A percentile compares a stretch with the other conserved stretches of the same genome.
Conservation (phyloP, 2,888 invertebrate genomes). For the Taphrorychus bicolor region DNA sequence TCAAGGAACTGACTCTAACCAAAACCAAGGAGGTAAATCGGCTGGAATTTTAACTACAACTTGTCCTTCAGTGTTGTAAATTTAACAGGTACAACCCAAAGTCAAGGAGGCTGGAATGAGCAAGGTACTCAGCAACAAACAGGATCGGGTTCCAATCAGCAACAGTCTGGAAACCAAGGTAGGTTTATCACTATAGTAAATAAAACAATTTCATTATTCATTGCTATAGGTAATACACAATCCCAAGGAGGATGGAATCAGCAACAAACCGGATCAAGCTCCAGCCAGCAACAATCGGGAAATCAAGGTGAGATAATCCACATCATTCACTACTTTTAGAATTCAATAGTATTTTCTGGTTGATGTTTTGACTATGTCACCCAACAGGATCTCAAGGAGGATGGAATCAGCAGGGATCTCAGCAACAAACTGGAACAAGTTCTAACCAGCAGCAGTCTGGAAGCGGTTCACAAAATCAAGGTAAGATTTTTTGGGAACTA, state of each 20-base stretch:
- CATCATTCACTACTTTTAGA: no score
- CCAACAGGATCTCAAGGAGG: constrained; percentile 42
- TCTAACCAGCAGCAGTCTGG: neutral
- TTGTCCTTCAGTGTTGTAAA: no score
- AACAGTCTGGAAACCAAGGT: constrained; percentile 19
- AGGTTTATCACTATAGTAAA: constrained; percentile 5
- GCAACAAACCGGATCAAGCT: neutral
- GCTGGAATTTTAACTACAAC: neutral
- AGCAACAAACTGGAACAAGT: neutral
- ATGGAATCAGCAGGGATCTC: constrained; percentile 11
- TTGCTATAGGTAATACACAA: constrained; percentile 5
- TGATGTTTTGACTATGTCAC: no score
- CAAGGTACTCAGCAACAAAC: constrained; percentile 22
- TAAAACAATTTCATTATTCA: no score
- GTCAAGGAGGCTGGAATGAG: neutral
- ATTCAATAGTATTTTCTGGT: no score
- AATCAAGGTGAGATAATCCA: neutral
- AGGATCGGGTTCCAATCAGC: constrained; percentile 23
- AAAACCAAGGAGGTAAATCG: neutral
- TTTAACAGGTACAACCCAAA: neutral
- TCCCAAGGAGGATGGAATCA: constrained; percentile 34
- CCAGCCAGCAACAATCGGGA: constrained; percentile 1
- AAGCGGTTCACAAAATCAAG: no score
- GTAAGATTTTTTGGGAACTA: no score
- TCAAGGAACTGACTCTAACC: neutral